phyloP scores from a whole-genome alignment of 2,888 invertebrate genomes.

The Chaetogeoica ovagalla region DNA sequence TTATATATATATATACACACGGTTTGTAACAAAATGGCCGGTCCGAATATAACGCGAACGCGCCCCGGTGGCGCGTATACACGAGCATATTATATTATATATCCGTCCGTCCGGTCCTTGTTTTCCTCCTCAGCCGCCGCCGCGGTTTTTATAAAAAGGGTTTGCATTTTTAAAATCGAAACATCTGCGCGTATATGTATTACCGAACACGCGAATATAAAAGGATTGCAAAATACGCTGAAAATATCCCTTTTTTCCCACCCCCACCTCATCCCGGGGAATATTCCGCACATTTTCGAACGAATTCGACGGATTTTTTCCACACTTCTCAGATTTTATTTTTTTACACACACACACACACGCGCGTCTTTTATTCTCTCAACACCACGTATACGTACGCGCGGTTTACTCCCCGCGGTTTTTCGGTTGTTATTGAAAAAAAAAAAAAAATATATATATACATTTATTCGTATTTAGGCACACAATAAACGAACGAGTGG shows the following conservation, averaged over 20 bases:
- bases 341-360: constrained; percentile 1
- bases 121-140: constrained; percentile 30
- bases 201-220: constrained; percentile 13
- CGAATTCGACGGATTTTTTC: constrained; percentile 48
- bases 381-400: neutral
- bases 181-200: constrained; percentile 20
- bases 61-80: constrained; percentile 27
- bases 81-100: too few species aligned
- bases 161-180: constrained; percentile 41
- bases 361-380: constrained; percentile 12
- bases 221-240: constrained; percentile 29
- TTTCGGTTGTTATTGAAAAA: constrained; percentile 33
- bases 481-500: constrained; percentile 4
- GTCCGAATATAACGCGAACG: constrained; percentile 44
- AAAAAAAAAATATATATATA: neutral
- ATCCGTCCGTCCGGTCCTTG: constrained; percentile 37
- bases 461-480: too few species aligned
- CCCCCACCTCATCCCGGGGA: too few species aligned
- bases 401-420: constrained; percentile 24
- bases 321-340: constrained; percentile 47
- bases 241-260: constrained; percentile 29
- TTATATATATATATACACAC: too few species aligned
- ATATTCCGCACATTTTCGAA: constrained; percentile 35
- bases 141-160: constrained; percentile 49
- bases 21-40: constrained; percentile 53